phyloP scores from a whole-genome alignment of 2,888 invertebrate species.

The Lepidochrysops patricia region DNA sequence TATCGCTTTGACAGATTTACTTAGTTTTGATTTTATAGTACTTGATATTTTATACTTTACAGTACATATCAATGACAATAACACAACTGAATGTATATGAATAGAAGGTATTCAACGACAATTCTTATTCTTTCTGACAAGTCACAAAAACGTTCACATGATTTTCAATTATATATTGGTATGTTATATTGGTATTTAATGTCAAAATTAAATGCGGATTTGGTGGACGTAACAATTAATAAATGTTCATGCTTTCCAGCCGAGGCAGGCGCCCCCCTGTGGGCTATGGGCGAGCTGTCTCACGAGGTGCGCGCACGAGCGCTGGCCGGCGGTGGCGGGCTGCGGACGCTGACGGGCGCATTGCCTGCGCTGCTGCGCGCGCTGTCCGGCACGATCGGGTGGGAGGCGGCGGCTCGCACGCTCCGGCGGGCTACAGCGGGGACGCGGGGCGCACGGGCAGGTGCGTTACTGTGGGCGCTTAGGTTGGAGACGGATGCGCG shows the following conservation, averaged over 20 bases:
- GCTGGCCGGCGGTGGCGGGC: slow-evolving; percentile 16
- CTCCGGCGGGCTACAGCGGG: slow-evolving; percentile 4
- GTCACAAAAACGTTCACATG: too few species aligned
- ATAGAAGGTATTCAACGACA: too few species aligned
- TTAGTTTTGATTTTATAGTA: too few species aligned
- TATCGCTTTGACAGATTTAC: background rate
- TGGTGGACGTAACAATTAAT: too few species aligned
- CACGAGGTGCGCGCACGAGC: slow-evolving; percentile 20
- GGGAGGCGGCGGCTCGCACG: slow-evolving; percentile 21
- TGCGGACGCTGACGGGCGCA: slow-evolving; percentile 27
- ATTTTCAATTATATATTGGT: too few species aligned
- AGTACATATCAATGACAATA: too few species aligned
- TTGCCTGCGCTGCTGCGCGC: slow-evolving; percentile 34
- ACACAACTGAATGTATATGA: too few species aligned
- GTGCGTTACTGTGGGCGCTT: slow-evolving; percentile 24
- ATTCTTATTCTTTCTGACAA: too few species aligned
- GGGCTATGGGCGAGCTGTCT: slow-evolving; percentile 27
- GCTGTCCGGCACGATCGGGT: slow-evolving; percentile 18
- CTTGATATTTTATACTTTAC: too few species aligned
- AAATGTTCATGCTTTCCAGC: slow-evolving; percentile 18
- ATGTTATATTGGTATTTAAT: too few species aligned
- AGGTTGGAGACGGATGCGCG: slow-evolving; percentile 31
- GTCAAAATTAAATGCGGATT: too few species aligned
- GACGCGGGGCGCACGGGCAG: slow-evolving; percentile 25
- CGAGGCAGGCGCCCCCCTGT: slow-evolving; percentile 31